These are phyloP conservation scores for Willowsia nigromaculata DNA, from an alignment of 2,888 invertebrate genomes.

Conservation along the genomic window DNA sequence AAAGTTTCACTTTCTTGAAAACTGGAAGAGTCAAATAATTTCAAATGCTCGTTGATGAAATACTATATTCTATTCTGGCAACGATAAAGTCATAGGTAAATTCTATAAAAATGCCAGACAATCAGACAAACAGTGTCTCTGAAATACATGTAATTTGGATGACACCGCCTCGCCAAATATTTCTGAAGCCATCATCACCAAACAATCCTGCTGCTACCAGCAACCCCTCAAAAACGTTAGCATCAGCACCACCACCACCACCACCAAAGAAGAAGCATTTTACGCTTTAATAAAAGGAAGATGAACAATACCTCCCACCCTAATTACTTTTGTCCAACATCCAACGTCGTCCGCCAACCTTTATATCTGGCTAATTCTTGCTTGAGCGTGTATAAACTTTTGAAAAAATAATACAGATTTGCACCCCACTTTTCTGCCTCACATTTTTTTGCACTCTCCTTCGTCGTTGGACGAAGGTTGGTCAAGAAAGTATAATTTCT, in stretches of 20 bases:
- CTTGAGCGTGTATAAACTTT: background rate
- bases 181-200: background rate
- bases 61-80: too few species aligned
- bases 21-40: too few species aligned
- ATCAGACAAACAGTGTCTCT: too few species aligned
- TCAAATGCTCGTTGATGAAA: too few species aligned
- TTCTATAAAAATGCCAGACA: background rate
- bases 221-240: background rate
- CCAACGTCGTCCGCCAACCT: conserved; percentile 5
- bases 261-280: conserved; percentile 36
- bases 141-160: too few species aligned
- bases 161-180: too few species aligned
- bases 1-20: too few species aligned
- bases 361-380: background rate
- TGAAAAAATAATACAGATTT: background rate
- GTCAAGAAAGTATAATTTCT: background rate
- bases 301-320: conserved; percentile 71
- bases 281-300: conserved; percentile 38
- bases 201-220: conserved; percentile 7
- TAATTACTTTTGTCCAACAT: conserved; percentile 63
- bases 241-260: conserved; percentile 14
- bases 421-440: background rate
- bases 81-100: too few species aligned
- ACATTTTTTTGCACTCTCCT: background rate
- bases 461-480: background rate